phyloP scores from a whole-genome alignment of 30 jellyfish, hydroid and myxozoan species.

The Sanderia malayensis region DNA sequence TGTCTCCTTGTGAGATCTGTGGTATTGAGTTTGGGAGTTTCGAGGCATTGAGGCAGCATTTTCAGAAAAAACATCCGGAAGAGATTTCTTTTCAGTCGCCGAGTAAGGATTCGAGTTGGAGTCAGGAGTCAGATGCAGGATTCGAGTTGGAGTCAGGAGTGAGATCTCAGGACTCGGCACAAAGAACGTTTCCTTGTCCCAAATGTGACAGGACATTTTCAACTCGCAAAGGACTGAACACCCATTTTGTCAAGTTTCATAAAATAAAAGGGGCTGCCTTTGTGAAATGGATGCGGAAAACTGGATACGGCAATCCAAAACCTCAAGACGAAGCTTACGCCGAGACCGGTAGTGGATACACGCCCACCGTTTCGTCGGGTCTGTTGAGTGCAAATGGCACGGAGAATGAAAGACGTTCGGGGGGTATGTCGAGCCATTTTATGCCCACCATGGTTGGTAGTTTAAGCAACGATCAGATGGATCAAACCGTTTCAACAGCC shows the following conservation, averaged over 20 bases:
- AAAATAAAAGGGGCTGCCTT: conserved; percentile 54
- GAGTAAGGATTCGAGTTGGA: not conserved
- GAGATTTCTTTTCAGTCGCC: conserved; percentile 43
- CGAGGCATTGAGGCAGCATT: conserved; percentile 46
- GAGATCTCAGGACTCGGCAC: no score
- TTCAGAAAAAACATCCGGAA: conserved; percentile 65
- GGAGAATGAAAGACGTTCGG: conserved; percentile 24
- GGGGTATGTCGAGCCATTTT: conserved; percentile 18
- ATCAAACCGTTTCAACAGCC: not conserved
- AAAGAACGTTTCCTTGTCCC: conserved; percentile 59
- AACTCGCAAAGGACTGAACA: conserved; percentile 62
- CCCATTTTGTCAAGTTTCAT: conserved; percentile 40
- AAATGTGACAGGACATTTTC: conserved; percentile 82
- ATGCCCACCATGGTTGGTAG: conserved; percentile 5
- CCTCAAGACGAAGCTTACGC: not conserved
- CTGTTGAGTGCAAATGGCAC: conserved; percentile 3
- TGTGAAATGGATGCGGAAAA: not conserved
- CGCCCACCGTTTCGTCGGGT: not conserved
- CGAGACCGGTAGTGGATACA: not conserved
- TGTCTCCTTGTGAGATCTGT: conserved; percentile 59
- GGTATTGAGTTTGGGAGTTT: conserved; percentile 44
- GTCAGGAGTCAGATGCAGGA: not conserved
- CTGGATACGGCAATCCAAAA: not conserved
- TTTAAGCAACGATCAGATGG: not conserved
- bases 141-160: not conserved